A percentile compares a stretch with the other conserved stretches of the same genome.
These are phyloP conservation scores for Atopsyche davidsoni DNA, from an alignment of 1,140 invertebrate genomes.

Conservation along the genomic window DNA sequence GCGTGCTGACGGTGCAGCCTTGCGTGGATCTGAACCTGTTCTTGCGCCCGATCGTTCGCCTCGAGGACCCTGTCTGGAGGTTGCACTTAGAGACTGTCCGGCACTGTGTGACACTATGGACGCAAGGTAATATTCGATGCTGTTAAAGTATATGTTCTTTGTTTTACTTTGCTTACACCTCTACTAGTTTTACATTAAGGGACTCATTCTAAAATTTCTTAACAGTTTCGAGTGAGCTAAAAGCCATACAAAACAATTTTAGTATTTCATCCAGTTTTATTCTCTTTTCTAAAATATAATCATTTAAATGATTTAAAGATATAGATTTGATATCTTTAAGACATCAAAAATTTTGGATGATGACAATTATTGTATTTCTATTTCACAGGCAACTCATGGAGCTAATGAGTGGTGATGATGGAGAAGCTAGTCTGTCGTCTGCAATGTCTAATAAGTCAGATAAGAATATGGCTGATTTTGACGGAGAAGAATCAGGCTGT, in stretches of 20 bases:
- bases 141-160: too few relatives aligned
- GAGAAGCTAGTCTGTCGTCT: slow-evolving; percentile 76
- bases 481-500: slow-evolving; percentile 83
- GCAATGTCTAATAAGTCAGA: slow-evolving; percentile 89
- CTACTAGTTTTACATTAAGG: too few relatives aligned
- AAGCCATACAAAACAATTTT: not conserved
- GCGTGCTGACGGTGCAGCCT: slow-evolving; percentile 12
- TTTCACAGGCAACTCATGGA: slow-evolving; percentile 41
- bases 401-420: slow-evolving; percentile 61
- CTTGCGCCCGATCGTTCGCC: slow-evolving; percentile 6
- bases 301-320: too few relatives aligned
- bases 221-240: too few relatives aligned
- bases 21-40: slow-evolving; percentile 5
- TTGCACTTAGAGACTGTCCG: slow-evolving; percentile 38
- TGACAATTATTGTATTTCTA: not conserved
- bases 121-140: slow-evolving; percentile 43
- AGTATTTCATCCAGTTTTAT: not conserved
- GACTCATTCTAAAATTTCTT: too few relatives aligned
- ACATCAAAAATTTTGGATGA: too few relatives aligned
- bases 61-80: slow-evolving; percentile 19
- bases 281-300: slow-evolving; percentile 2
- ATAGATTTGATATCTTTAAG: too few relatives aligned
- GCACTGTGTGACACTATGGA: slow-evolving; percentile 45
- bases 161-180: too few relatives aligned
- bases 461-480: slow-evolving; percentile 91